Percentiles rank a stretch among this genome's conserved stretches.
These are phyloP conservation scores for Chiridota heheva DNA, from an alignment of 35 echinoderm and acorn worm species.

Conservation along the genomic window DNA sequence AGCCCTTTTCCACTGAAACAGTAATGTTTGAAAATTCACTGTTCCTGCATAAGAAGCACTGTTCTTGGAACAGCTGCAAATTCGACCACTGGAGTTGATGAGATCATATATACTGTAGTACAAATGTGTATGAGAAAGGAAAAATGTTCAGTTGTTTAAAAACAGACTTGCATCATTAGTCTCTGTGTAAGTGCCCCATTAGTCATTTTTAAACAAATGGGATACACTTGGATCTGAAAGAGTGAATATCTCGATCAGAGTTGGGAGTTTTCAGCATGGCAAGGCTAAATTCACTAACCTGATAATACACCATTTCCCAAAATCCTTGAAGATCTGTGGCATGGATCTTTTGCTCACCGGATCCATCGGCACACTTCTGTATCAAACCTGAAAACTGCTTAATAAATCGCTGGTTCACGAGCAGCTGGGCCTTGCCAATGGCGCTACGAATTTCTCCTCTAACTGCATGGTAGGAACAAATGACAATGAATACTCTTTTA, in stretches of 20 bases:
- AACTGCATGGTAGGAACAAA: slow-evolving; percentile 20
- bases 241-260: not conserved
- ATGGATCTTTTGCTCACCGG: slow-evolving; percentile 68
- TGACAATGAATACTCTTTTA: not conserved
- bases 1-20: no score
- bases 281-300: slow-evolving; percentile 49
- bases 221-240: no score
- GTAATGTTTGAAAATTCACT: no score
- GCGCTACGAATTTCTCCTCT: slow-evolving; percentile 71
- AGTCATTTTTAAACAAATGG: no score
- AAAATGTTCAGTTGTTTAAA: not conserved
- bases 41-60: no score
- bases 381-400: slow-evolving; percentile 89
- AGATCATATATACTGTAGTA: no score
- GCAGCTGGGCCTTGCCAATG: slow-evolving; percentile 84
- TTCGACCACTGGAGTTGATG: no score
- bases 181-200: not conserved
- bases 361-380: slow-evolving; percentile 71
- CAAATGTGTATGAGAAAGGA: not conserved
- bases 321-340: slow-evolving; percentile 84
- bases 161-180: not conserved
- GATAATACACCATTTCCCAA: slow-evolving; percentile 90
- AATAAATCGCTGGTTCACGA: slow-evolving; percentile 82
- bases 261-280: not conserved
- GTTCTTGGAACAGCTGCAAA: no score